These are phyloP conservation scores for Cavia aperea DNA, from an alignment of 2,113 vertebrate genomes.

Conservation along the genomic window DNA sequence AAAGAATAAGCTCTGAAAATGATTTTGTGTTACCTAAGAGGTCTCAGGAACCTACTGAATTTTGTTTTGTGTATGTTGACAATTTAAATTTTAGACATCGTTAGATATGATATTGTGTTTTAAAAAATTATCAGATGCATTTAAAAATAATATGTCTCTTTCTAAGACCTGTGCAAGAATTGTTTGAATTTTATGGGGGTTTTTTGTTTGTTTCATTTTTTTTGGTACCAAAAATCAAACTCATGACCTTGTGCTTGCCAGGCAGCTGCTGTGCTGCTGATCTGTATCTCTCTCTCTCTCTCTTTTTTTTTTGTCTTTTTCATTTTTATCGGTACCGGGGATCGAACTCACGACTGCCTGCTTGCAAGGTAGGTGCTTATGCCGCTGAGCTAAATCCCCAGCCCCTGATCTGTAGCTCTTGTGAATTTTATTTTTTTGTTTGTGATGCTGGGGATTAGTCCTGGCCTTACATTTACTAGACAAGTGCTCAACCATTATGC, in stretches of 20 bases:
- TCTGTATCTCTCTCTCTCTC: too few species aligned
- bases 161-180: not conserved
- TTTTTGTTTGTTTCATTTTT: too few species aligned
- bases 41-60: not conserved
- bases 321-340: too few species aligned
- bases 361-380: too few species aligned
- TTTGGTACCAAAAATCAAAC: too few species aligned
- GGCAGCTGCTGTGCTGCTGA: too few species aligned
- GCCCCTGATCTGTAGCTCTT: too few species aligned
- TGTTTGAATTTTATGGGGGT: not conserved
- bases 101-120: not conserved
- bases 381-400: too few species aligned
- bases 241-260: too few species aligned
- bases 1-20: conserved; percentile 19
- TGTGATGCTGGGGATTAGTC: not conserved
- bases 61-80: conserved; percentile 7
- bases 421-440: not conserved
- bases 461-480: not conserved
- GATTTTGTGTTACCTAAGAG: not conserved
- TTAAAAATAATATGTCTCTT: not conserved
- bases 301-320: too few species aligned
- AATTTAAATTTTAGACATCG: not conserved
- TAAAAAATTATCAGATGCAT: conserved; percentile 26
- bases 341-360: too few species aligned
- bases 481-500: not conserved